phyloP scores from a whole-genome alignment of 2,113 vertebrate genomes.

The Podarcis muralis region DNA sequence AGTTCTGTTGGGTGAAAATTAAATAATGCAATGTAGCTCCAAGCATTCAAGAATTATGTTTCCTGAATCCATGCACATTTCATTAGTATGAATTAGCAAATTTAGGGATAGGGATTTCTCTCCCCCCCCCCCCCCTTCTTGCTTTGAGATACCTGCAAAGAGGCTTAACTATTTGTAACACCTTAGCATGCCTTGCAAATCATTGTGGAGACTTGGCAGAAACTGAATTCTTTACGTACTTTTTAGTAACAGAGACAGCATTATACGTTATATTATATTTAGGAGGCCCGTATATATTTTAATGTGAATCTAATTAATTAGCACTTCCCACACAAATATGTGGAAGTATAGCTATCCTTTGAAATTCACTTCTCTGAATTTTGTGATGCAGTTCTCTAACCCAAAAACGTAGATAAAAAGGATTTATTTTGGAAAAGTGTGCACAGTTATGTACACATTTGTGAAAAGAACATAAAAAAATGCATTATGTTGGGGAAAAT shows the following conservation, averaged over 20 bases:
- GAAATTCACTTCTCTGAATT: no score
- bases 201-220: neutral
- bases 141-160: neutral
- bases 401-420: no score
- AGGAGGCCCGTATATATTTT: neutral
- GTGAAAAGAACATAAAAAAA: no score
- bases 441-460: no score
- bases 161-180: neutral
- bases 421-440: no score
- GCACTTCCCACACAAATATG: no score
- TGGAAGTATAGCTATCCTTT: no score
- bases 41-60: neutral
- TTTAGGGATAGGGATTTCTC: neutral
- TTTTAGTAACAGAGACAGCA: neutral
- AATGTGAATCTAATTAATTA: no score
- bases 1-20: neutral
- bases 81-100: neutral
- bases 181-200: neutral
- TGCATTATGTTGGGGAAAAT: no score
- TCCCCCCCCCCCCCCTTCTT: fast-evolving
- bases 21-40: neutral
- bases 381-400: no score
- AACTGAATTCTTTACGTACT: neutral
- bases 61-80: neutral
- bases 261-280: neutral